Percentiles rank a stretch among this genome's conserved stretches.
Evolutionary conservation across 2,113 vertebrate species (phyloP).

Genomic region (Pituophis catenifer): DNA sequence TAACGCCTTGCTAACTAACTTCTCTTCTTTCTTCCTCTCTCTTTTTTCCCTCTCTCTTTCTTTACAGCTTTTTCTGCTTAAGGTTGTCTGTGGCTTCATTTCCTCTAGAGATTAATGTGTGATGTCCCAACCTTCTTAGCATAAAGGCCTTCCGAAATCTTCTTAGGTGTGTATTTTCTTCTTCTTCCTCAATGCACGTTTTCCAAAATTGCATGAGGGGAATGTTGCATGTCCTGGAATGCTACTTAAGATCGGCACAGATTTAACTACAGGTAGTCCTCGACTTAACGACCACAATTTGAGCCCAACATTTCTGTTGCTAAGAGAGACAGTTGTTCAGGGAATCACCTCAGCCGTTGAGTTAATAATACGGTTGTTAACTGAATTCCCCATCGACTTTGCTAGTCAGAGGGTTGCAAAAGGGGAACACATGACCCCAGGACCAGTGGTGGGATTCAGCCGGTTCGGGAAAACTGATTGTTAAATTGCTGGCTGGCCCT

Average conservation of each 20-base stretch:
- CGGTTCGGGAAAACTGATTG: too few species aligned
- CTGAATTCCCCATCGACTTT: too few species aligned
- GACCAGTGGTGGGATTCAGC: too few species aligned
- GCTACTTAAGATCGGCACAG: neutral
- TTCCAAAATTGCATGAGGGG: constrained; percentile 29
- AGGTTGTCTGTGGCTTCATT: constrained; percentile 65
- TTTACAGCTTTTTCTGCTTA: constrained; percentile 63
- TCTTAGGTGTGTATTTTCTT: constrained; percentile 79
- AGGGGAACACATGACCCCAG: neutral
- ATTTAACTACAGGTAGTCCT: fast-evolving
- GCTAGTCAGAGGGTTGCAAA: neutral
- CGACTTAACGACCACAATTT: neutral
- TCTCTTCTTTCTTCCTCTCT: constrained; percentile 69
- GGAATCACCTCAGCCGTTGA: too few species aligned
- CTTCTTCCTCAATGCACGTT: constrained; percentile 45
- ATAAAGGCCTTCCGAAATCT: constrained; percentile 64
- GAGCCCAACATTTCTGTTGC: neutral
- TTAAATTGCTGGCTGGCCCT: too few species aligned
- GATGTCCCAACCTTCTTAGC: constrained; percentile 81
- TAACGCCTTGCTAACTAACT: constrained; percentile 47
- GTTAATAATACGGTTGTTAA: neutral
- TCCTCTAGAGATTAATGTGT: constrained; percentile 66
- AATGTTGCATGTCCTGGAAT: neutral
- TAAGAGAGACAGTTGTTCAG: too few species aligned
- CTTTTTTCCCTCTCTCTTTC: constrained; percentile 32